These are phyloP conservation scores for Pollachius pollachius DNA, from an alignment of 2,113 vertebrate species.

Conservation along the genomic window DNA sequence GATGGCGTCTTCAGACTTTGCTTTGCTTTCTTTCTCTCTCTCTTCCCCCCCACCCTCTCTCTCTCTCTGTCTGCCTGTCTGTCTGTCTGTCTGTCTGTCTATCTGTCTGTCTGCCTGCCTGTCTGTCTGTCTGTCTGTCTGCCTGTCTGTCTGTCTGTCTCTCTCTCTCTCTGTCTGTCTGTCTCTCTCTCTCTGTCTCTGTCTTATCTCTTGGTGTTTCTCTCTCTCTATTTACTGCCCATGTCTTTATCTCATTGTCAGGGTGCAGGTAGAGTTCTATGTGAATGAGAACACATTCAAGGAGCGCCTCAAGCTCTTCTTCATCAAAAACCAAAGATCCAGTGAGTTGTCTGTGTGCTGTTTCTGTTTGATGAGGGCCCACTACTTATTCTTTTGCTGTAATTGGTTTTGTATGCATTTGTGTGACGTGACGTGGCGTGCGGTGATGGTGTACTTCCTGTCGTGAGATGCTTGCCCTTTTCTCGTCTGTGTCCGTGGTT, in stretches of 20 bases:
- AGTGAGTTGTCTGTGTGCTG: conserved; percentile 69
- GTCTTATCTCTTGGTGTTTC: neutral
- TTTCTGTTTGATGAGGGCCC: neutral
- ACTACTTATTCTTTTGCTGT: neutral
- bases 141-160: too few species aligned
- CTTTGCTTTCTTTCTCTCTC: conserved; percentile 7
- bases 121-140: conserved; percentile 11
- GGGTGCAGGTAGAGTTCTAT: conserved; percentile 84
- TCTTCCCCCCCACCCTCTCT: conserved; percentile 14
- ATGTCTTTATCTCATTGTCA: conserved; percentile 29
- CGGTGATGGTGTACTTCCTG: too few species aligned
- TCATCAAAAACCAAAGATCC: conserved; percentile 88
- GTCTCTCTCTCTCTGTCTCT: neutral
- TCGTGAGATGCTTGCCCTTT: too few species aligned
- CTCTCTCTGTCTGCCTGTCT: conserved; percentile 15
- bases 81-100: too few species aligned
- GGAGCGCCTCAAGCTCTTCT: conserved; percentile 84
- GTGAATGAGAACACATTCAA: conserved; percentile 86
- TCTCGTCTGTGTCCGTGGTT: too few species aligned
- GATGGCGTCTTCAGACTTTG: too few species aligned
- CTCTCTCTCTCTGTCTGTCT: conserved; percentile 14
- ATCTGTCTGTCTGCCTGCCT: too few species aligned
- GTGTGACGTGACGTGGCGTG: neutral
- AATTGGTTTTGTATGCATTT: neutral
- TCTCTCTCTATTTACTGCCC: too few species aligned